Evolutionary conservation across 2,888 invertebrate genomes (phyloP).

Genomic region (Neelides folsomi): DNA sequence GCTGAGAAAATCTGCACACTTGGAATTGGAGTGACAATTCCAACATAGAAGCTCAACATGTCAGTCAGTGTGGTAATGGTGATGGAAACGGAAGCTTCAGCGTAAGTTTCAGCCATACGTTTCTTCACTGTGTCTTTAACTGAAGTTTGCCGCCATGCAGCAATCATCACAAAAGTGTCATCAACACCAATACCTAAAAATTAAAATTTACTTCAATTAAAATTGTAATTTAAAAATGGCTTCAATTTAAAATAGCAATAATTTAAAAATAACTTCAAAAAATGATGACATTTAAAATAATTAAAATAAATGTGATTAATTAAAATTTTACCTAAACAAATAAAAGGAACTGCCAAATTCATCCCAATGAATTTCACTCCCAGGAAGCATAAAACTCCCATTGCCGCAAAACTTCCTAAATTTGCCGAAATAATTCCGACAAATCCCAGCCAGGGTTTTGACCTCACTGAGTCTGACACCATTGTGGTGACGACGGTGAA

Average conservation of each 20-base stretch:
- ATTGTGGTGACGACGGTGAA: conserved; percentile 67
- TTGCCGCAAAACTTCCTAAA: conserved; percentile 77
- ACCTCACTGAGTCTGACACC: conserved; percentile 83
- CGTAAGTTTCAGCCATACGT: conserved; percentile 70
- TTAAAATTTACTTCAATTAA: too few species aligned
- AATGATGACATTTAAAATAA: too few species aligned
- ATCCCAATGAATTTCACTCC: conserved; percentile 85
- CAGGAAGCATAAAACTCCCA: conserved; percentile 74
- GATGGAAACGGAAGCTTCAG: conserved; percentile 89
- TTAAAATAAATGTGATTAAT: too few species aligned
- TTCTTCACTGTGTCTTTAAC: conserved; percentile 64
- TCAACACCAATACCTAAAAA: conserved; percentile 94
- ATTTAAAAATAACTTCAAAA: too few species aligned
- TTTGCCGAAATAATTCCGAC: conserved; percentile 78
- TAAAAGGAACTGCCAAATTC: conserved; percentile 81
- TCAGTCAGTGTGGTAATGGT: conserved; percentile 88
- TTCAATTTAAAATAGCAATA: too few species aligned
- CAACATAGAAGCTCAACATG: conserved; percentile 80
- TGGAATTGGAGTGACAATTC: conserved; percentile 48
- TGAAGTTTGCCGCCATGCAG: conserved; percentile 84
- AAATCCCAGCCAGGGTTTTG: conserved; percentile 77
- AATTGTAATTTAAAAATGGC: too few species aligned
- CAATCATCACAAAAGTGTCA: conserved; percentile 87
- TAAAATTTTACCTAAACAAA: conserved; percentile 70
- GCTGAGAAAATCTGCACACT: conserved; percentile 12